Conservation (phyloP, 92 coral and sea anemone species). For the Zoanthus gigantus region DNA sequence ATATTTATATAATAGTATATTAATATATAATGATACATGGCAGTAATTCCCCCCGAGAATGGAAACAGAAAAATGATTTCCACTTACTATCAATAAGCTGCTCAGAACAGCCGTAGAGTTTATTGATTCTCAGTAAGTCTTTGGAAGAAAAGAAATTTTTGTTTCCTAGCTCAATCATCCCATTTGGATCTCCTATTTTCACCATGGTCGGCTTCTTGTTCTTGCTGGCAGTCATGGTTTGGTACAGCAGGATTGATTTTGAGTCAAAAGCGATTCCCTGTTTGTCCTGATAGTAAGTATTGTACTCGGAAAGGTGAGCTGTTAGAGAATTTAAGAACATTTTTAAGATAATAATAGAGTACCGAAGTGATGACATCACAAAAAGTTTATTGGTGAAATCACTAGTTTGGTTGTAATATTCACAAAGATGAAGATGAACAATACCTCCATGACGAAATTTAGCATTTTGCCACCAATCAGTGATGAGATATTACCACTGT, state of each 20-base stretch:
- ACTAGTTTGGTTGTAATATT: too few relatives aligned
- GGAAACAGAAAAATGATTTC: neutral
- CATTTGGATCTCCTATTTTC: constrained; percentile 2
- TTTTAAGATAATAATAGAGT: neutral
- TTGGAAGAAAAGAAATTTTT: constrained; percentile 28
- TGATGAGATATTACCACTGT: too few relatives aligned
- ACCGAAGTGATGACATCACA: too few relatives aligned
- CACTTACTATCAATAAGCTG: constrained; percentile 25
- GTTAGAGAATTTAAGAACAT: neutral
- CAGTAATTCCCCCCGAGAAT: too few relatives aligned
- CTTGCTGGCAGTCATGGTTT: neutral
- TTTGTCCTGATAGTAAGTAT: constrained; percentile 2
- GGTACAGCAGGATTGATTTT: constrained; percentile 2
- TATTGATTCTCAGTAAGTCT: constrained; percentile 14
- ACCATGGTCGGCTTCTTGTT: constrained; percentile 26
- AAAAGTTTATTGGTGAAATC: too few relatives aligned
- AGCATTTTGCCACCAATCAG: too few relatives aligned
- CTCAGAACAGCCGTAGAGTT: constrained; percentile 34
- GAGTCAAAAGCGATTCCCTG: neutral
- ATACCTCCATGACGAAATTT: too few relatives aligned
- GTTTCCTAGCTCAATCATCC: constrained; percentile 16
- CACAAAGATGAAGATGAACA: too few relatives aligned
- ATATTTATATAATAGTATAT: too few relatives aligned
- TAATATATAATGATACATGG: too few relatives aligned
- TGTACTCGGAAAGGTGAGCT: neutral